Conservation (phyloP, 1,140 invertebrate genomes). For the Zaprionus ornatus region DNA sequence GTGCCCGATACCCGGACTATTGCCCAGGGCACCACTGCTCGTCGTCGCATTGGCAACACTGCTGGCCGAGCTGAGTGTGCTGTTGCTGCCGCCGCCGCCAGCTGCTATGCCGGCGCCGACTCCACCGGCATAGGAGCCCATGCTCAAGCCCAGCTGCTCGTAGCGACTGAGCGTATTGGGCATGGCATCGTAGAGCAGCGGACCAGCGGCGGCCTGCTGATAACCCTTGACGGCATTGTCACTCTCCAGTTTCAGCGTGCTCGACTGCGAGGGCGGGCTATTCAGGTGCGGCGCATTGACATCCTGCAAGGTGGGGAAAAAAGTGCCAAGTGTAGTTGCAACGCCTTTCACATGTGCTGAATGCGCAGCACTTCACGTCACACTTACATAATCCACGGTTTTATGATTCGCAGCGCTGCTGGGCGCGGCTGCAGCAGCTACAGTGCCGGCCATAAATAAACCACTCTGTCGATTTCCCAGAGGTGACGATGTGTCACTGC, state of each 20-base stretch:
- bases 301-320: slow-evolving; percentile 57
- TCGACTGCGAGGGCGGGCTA: slow-evolving; percentile 80
- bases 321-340: slow-evolving; percentile 27
- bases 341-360: slow-evolving; percentile 19
- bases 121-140: slow-evolving; percentile 54
- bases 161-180: slow-evolving; percentile 74
- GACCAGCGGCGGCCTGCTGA: slow-evolving; percentile 46
- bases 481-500: slow-evolving; percentile 79
- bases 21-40: background rate
- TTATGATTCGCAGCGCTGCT: slow-evolving; percentile 65
- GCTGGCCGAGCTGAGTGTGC: slow-evolving; percentile 66
- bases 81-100: slow-evolving; percentile 55
- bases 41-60: slow-evolving; percentile 46
- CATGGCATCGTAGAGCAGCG: slow-evolving; percentile 77
- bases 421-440: slow-evolving; percentile 48
- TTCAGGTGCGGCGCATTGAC: slow-evolving; percentile 68
- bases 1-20: slow-evolving; percentile 20
- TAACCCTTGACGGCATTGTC: slow-evolving; percentile 61
- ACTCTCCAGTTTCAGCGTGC: slow-evolving; percentile 75
- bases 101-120: slow-evolving; percentile 20
- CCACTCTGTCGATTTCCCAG: slow-evolving; percentile 82
- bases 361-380: slow-evolving; percentile 4
- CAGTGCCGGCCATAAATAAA: slow-evolving; percentile 59
- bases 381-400: slow-evolving; percentile 78
- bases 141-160: slow-evolving; percentile 72